A percentile compares a stretch with the other conserved stretches of the same genome.
These are phyloP conservation scores for Eufriesea mexicana DNA, from an alignment of 1,140 invertebrate species.

Conservation along the genomic window DNA sequence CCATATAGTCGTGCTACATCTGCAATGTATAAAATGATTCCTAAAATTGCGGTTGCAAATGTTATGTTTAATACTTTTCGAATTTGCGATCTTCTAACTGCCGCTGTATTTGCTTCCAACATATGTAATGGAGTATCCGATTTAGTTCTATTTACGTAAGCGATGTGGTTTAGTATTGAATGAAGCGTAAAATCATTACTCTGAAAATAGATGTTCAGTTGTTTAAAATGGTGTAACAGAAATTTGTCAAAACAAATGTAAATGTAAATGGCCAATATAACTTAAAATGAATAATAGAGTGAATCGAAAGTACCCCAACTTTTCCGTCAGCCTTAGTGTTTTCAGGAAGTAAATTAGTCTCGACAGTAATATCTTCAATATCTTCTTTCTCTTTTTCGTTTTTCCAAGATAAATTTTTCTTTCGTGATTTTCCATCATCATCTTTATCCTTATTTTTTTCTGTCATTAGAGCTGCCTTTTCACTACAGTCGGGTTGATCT, in stretches of 20 bases:
- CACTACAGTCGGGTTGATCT: constrained; percentile 77
- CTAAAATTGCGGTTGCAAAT: constrained; percentile 82
- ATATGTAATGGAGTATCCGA: constrained; percentile 76
- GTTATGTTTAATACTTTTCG: constrained; percentile 82
- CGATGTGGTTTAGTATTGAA: constrained; percentile 85
- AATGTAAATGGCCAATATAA: neutral
- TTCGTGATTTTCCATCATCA: constrained; percentile 71
- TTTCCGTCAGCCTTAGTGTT: constrained; percentile 59
- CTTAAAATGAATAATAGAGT: neutral
- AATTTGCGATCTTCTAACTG: constrained; percentile 80
- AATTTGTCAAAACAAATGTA: neutral
- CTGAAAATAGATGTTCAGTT: constrained; percentile 49
- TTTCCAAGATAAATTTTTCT: constrained; percentile 78
- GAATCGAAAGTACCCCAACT: constrained; percentile 58
- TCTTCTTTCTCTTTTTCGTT: constrained; percentile 75
- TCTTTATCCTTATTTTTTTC: constrained; percentile 69
- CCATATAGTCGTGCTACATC: constrained; percentile 82
- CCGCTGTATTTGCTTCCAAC: constrained; percentile 76
- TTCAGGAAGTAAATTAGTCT: constrained; percentile 78
- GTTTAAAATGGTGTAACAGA: neutral
- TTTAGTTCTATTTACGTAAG: constrained; percentile 84
- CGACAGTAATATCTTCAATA: constrained; percentile 76
- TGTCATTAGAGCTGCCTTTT: constrained; percentile 76
- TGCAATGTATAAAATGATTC: constrained; percentile 82
- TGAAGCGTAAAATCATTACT: constrained; percentile 81